Evolutionary conservation across 2,888 invertebrate genomes (phyloP).

Genomic region (Allolobophora icterica): DNA sequence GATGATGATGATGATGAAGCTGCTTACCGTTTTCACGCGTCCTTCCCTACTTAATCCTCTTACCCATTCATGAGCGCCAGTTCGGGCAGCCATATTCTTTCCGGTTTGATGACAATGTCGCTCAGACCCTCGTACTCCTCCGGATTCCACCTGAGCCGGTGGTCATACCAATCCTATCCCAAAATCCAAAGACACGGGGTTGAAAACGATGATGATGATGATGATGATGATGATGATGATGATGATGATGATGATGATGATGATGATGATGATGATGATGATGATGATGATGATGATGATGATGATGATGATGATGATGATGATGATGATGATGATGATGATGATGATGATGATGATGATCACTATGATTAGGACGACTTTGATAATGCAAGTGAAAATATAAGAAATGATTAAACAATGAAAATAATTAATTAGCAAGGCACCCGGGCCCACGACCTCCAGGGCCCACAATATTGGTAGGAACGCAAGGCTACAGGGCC

Average conservation of each 20-base stretch:
- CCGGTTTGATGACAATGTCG: conserved; percentile 47
- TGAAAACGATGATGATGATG: not conserved
- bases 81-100: conserved; percentile 51
- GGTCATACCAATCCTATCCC: conserved; percentile 48
- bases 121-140: conserved; percentile 43
- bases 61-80: conserved; percentile 41
- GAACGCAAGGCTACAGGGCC: too few species aligned
- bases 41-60: not conserved
- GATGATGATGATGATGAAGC: not conserved
- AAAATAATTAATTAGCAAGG: too few species aligned
- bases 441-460: too few species aligned
- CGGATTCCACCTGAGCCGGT: conserved; percentile 47
- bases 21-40: not conserved
- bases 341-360: not conserved
- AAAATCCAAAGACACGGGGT: not conserved
- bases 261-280: not conserved
- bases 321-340: not conserved
- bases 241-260: not conserved
- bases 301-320: not conserved
- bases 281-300: not conserved
- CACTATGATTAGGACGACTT: too few species aligned
- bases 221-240: too few species aligned
- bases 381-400: too few species aligned
- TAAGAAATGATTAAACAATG: too few species aligned
- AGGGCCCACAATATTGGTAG: too few species aligned